Evolutionary conservation across 2,797 vertebrate species (phyloP).

Genomic region (Etheostoma nigrum): DNA sequence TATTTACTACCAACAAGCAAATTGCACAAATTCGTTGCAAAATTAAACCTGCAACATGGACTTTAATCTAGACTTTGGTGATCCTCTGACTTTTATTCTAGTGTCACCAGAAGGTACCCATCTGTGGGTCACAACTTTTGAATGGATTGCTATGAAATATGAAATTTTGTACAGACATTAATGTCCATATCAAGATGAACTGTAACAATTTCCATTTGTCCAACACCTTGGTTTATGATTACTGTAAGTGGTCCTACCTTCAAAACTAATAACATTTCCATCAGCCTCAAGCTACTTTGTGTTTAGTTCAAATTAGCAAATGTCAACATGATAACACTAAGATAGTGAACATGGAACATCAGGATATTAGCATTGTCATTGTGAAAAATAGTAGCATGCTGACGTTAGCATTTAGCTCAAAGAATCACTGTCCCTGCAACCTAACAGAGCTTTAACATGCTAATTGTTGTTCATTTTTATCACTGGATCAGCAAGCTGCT

Average conservation of each 20-base stretch:
- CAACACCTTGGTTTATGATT: neutral
- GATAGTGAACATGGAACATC: neutral
- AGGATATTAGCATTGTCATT: neutral
- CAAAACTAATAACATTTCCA: neutral
- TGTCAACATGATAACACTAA: neutral
- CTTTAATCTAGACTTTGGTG: neutral
- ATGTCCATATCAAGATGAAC: neutral
- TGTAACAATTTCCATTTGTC: neutral
- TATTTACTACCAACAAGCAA: too few relatives aligned
- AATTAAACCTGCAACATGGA: too few relatives aligned
- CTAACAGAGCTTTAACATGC: neutral
- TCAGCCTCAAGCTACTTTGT: neutral
- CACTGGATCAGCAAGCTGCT: constrained; percentile 27
- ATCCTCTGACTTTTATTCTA: neutral
- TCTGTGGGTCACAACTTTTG: neutral
- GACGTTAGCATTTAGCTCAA: constrained; percentile 1
- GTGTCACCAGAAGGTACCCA: neutral
- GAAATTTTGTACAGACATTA: neutral
- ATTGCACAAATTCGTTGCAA: too few relatives aligned
- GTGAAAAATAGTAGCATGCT: neutral
- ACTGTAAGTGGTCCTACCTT: neutral
- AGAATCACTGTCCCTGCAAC: neutral
- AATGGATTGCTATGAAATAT: neutral
- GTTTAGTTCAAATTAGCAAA: neutral
- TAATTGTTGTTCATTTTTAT: constrained; percentile 51